These are phyloP conservation scores for Pantherophis guttatus DNA, from an alignment of 2,113 vertebrate genomes.

Conservation along the genomic window DNA sequence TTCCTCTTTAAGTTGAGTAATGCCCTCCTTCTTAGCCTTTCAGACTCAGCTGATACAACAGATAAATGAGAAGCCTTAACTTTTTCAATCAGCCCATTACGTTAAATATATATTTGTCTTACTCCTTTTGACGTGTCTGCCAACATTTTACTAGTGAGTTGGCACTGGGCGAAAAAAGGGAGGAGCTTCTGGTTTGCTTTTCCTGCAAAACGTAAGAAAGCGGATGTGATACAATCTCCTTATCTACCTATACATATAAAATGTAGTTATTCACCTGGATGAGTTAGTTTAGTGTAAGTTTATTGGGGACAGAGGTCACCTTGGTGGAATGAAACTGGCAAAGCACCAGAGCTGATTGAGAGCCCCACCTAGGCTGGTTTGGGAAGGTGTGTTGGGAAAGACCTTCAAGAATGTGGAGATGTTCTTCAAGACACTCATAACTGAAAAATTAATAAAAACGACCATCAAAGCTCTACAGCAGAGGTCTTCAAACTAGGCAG, in stretches of 20 bases:
- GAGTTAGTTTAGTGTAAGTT: neutral
- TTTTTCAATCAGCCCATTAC: neutral
- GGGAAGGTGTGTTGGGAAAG: neutral
- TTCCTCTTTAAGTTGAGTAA: neutral
- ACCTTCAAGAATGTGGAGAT: neutral
- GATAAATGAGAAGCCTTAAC: neutral
- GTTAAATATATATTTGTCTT: neutral
- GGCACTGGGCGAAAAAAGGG: neutral
- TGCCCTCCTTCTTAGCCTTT: too few relatives aligned
- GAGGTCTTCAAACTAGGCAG: too few relatives aligned
- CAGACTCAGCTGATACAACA: neutral
- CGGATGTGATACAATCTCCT: neutral
- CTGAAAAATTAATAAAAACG: neutral
- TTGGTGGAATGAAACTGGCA: conserved; percentile 53
- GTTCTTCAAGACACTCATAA: neutral
- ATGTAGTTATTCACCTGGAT: neutral
- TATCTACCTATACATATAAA: neutral
- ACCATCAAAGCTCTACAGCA: neutral
- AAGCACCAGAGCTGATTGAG: neutral
- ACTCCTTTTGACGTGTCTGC: neutral
- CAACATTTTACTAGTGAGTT: neutral
- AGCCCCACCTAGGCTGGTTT: conserved; percentile 56
- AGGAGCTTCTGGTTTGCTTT: rapidly evolving
- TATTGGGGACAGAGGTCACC: conserved; percentile 47
- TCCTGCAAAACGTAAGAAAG: conserved; percentile 55